Evolutionary conservation across 2,888 invertebrate genomes (phyloP).

Genomic region (Anagyrus pseudococci): DNA sequence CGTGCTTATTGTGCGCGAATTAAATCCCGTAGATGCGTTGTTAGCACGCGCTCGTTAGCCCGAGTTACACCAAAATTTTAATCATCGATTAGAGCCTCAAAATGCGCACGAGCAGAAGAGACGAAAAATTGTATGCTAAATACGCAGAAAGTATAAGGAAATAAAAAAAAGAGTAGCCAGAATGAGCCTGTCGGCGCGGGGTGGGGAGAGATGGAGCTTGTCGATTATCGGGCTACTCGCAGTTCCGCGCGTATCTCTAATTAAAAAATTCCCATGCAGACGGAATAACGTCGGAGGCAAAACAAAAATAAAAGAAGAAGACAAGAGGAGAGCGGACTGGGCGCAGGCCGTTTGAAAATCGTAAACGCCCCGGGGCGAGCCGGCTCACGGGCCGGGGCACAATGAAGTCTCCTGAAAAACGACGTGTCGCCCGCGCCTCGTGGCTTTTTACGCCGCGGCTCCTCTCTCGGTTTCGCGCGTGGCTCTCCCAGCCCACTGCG

Average conservation of each 20-base stretch:
- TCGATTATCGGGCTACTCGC: slow-evolving; percentile 26
- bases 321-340: background rate
- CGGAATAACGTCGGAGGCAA: too few relatives aligned
- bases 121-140: too few relatives aligned
- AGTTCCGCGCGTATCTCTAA: slow-evolving; percentile 19
- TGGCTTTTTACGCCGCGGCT: too few relatives aligned
- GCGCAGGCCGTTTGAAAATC: slow-evolving; percentile 26
- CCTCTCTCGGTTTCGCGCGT: slow-evolving; percentile 20
- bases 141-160: too few relatives aligned
- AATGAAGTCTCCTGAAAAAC: slow-evolving; percentile 31
- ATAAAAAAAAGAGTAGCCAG: too few relatives aligned
- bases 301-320: too few relatives aligned
- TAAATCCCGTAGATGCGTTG: too few relatives aligned
- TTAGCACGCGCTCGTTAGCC: too few relatives aligned
- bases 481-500: background rate
- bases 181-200: background rate
- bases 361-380: slow-evolving; percentile 20
- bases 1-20: too few relatives aligned
- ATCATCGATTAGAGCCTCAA: too few relatives aligned
- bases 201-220: slow-evolving; percentile 6
- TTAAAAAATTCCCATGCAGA: slow-evolving; percentile 19
- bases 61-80: too few relatives aligned
- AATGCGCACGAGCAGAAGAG: too few relatives aligned
- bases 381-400: slow-evolving; percentile 12
- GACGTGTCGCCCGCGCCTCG: slow-evolving; percentile 20